Base-by-base conservation (phyloP, 2,797 vertebrate genomes). In the Lacerta agilis region DNA sequence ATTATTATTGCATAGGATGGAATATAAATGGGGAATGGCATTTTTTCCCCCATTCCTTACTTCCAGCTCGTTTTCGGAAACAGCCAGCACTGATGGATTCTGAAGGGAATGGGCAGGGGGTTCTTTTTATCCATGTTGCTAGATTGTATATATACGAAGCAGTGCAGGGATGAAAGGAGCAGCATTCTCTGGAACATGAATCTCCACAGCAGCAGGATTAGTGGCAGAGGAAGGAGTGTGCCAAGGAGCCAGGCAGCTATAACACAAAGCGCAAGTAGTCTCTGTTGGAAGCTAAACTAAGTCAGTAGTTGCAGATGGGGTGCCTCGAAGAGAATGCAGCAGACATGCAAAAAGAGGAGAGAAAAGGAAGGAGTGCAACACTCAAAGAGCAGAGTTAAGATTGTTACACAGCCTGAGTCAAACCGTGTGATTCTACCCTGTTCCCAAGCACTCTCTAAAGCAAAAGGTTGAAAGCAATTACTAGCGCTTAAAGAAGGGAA, bases 401-500 rank as follows among this genome's bases (percentile, higher is more conserved):
- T 82, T 88, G 86, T 43, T 0, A 43, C 79, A 66, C 49, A 9
- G 36, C 75, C 36, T 1, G 76, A 85, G 69, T 29, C 1, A 81
- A 90, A 66, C 90, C 15, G 1, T 25, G 58, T 8, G 45, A 25
- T 73, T n/a, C 2, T 88, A 27, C 83, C 87, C 91, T 43, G 10
- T 90, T 69, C 87, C 83, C 87, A 90, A 77, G 88, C 86, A 82
- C 86, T 77, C 7, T 81, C 93, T 92, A 90, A 91, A 95, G 93
- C 6, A 0, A 49, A 88, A 90, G 91, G 79, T 87, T 91, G 90
- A 93, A 94, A 95, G 90, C 96, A 97, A 97, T 97, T 97, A 97
- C 95, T 92, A 95, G 94, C 96, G 96, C 97, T 97, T 98, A 96
- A 97, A 86, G 96, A 96, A 97, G 94, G 38, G 71, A 85, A 66